Conservation (phyloP, 2,888 invertebrate species). For the Orthosia gothica region DNA sequence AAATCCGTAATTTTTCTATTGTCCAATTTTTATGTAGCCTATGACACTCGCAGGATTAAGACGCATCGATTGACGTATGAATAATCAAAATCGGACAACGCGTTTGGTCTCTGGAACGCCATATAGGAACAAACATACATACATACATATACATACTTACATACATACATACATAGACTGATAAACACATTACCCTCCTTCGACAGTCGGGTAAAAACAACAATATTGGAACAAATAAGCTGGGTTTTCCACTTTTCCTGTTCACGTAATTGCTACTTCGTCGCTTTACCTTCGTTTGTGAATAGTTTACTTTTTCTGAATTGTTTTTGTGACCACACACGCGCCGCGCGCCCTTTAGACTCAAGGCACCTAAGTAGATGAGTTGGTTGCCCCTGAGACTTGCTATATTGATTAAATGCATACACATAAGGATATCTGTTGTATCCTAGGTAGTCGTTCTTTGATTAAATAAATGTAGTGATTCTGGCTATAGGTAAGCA, state of each 20-base stretch:
- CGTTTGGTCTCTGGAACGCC: too few relatives aligned
- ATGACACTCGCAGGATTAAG: too few relatives aligned
- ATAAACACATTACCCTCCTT: too few relatives aligned
- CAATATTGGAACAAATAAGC: conserved; percentile 49
- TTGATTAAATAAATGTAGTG: background rate
- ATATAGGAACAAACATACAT: too few relatives aligned
- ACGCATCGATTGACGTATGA: too few relatives aligned
- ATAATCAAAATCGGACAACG: too few relatives aligned
- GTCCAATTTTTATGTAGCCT: too few relatives aligned
- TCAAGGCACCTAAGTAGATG: conserved; percentile 28
- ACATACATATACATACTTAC: too few relatives aligned
- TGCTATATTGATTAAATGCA: conserved; percentile 26
- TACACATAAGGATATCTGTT: background rate
- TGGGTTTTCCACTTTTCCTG: conserved; percentile 52
- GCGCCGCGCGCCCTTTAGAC: conserved; percentile 1
- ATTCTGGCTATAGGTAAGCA: too few relatives aligned
- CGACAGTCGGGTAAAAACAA: too few relatives aligned
- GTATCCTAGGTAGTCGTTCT: background rate
- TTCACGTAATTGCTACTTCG: conserved; percentile 52
- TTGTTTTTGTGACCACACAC: conserved; percentile 45
- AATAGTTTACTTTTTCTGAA: conserved; percentile 39
- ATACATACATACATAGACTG: too few relatives aligned
- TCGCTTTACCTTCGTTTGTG: conserved; percentile 20
- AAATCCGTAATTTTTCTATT: too few relatives aligned
- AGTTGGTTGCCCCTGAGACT: conserved; percentile 3